These are phyloP conservation scores for Pituophis catenifer DNA, from an alignment of 2,113 vertebrate genomes.

Conservation along the genomic window DNA sequence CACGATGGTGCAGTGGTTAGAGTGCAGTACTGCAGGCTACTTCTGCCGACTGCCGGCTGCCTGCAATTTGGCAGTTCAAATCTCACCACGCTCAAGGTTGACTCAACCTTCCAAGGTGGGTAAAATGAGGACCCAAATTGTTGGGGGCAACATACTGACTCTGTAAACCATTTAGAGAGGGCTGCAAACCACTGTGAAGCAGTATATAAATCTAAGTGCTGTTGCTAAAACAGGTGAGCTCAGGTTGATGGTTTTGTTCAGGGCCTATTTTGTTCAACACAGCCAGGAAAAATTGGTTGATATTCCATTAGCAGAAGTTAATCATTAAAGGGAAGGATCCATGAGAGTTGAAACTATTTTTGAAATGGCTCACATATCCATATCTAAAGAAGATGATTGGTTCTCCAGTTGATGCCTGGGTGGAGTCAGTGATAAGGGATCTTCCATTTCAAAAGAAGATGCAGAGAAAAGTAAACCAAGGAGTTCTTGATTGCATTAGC, in stretches of 20 bases:
- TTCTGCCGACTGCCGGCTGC: too few relatives aligned
- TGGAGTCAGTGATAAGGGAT: not conserved
- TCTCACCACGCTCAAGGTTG: too few relatives aligned
- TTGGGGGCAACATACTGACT: too few relatives aligned
- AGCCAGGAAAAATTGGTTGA: not conserved
- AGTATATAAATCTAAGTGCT: too few relatives aligned
- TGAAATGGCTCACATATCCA: not conserved
- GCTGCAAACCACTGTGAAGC: too few relatives aligned
- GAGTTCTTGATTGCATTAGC: not conserved
- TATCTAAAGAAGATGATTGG: not conserved
- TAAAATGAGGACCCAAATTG: too few relatives aligned
- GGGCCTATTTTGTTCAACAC: not conserved
- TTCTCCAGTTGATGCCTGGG: not conserved
- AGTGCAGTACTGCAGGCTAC: too few relatives aligned
- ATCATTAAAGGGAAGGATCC: not conserved
- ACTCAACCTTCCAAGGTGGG: too few relatives aligned
- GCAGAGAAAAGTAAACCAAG: not conserved
- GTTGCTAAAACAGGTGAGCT: not conserved
- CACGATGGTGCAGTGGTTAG: too few relatives aligned
- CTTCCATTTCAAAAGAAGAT: not conserved
- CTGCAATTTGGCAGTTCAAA: too few relatives aligned
- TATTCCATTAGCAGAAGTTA: not conserved
- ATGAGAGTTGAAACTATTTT: not conserved
- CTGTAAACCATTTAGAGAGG: too few relatives aligned
- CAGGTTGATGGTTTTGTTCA: not conserved